A percentile compares a stretch with the other conserved stretches of the same genome.
Conservation (phyloP, 2,113 vertebrate genomes). For the Raja brachyura region DNA sequence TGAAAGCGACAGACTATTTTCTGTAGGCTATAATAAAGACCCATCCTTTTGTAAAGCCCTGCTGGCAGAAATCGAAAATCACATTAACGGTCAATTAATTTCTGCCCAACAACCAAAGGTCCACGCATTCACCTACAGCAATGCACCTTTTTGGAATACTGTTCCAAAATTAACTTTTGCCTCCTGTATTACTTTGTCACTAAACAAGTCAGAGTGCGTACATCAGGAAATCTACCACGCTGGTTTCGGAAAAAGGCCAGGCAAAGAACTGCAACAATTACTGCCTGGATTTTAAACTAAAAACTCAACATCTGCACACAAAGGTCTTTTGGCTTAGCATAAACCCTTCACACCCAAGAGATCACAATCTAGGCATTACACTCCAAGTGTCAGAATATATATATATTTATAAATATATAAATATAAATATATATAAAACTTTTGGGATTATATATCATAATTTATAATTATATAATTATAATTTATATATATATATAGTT, state of each 20-base stretch:
- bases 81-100: slow-evolving; percentile 35
- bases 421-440: no score
- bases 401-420: no score
- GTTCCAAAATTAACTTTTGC: slow-evolving; percentile 27
- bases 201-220: not conserved
- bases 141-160: not conserved
- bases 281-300: not conserved
- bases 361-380: not conserved
- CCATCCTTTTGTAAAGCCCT: not conserved
- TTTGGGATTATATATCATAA: no score
- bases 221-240: not conserved
- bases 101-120: slow-evolving; percentile 13
- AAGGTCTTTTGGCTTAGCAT: not conserved
- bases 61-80: not conserved
- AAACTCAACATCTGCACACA: not conserved
- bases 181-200: not conserved
- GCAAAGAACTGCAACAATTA: not conserved
- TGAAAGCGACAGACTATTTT: slow-evolving; percentile 9
- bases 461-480: no score
- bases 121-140: not conserved
- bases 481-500: not conserved
- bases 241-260: not conserved
- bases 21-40: slow-evolving; percentile 1
- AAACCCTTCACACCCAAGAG: not conserved
- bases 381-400: not conserved